Evolutionary conservation across 2,113 vertebrate species (phyloP).

Genomic region (Myodes glareolus): DNA sequence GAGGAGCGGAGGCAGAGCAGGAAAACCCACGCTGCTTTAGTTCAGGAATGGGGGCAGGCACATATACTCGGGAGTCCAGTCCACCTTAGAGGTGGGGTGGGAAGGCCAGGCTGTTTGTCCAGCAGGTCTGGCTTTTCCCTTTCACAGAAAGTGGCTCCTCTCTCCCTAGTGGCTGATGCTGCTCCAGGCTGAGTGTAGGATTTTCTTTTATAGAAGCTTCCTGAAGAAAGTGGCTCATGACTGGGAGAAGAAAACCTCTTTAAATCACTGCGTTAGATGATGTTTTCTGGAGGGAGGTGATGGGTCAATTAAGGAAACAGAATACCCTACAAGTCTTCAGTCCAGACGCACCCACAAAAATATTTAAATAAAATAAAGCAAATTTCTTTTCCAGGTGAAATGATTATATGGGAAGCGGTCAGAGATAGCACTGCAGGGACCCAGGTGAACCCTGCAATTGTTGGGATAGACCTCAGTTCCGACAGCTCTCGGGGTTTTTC

Average conservation of each 20-base stretch:
- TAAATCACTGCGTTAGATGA: constrained; percentile 76
- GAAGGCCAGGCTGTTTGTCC: not conserved
- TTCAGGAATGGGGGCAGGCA: fast-evolving
- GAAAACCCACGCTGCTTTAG: too few relatives aligned
- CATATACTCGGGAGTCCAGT: not conserved
- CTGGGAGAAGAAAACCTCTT: constrained; percentile 81
- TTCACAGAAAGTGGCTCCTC: too few relatives aligned
- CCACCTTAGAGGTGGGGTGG: not conserved
- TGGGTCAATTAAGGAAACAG: not conserved
- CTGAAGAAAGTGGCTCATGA: constrained; percentile 75
- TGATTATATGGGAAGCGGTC: not conserved
- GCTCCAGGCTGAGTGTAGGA: constrained; percentile 81
- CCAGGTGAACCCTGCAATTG: not conserved
- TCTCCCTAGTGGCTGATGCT: constrained; percentile 81
- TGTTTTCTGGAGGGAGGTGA: constrained; percentile 59
- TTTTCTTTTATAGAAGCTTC: constrained; percentile 85
- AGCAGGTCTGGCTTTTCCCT: not conserved
- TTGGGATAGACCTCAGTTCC: not conserved
- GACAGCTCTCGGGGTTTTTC: not conserved
- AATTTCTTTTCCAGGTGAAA: not conserved
- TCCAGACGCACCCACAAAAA: not conserved
- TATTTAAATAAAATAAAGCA: not conserved
- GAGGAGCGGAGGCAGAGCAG: not conserved
- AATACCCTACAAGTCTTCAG: not conserved
- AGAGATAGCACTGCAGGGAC: not conserved